Conservation (phyloP, 53 echinoderm and acorn worm genomes). For the Mesocentrotus franciscanus region DNA sequence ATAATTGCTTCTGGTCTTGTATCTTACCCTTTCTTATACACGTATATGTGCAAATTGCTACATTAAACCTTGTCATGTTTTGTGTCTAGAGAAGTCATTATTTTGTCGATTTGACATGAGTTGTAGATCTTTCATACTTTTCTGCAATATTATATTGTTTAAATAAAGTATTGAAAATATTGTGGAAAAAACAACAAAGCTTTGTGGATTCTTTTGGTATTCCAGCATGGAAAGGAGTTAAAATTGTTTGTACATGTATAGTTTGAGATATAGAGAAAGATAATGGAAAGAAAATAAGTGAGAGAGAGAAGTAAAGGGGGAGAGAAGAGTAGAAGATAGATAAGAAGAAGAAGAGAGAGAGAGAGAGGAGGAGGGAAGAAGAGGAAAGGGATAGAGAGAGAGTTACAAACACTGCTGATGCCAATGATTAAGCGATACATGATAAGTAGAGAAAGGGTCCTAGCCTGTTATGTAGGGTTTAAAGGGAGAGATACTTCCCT, state of each 20-base stretch:
- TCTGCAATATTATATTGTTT: background rate
- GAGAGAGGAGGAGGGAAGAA: background rate
- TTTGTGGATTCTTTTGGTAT: background rate
- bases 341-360: no score
- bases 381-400: background rate
- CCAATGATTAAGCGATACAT: background rate
- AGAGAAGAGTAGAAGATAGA: no score
- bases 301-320: background rate
- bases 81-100: background rate
- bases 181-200: background rate
- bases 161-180: background rate
- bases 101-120: background rate
- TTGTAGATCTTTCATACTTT: constrained; percentile 35
- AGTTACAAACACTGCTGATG: background rate
- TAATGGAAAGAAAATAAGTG: background rate
- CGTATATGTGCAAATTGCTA: background rate
- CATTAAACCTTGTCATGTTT: background rate
- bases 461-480: background rate
- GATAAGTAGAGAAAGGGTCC: background rate
- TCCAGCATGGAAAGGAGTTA: background rate
- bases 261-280: background rate
- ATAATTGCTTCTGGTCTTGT: background rate
- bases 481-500: background rate
- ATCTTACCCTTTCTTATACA: background rate
- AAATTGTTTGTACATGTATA: background rate